phyloP scores from a whole-genome alignment of 2,113 vertebrate species.

The Erythrocercus mccallii region DNA sequence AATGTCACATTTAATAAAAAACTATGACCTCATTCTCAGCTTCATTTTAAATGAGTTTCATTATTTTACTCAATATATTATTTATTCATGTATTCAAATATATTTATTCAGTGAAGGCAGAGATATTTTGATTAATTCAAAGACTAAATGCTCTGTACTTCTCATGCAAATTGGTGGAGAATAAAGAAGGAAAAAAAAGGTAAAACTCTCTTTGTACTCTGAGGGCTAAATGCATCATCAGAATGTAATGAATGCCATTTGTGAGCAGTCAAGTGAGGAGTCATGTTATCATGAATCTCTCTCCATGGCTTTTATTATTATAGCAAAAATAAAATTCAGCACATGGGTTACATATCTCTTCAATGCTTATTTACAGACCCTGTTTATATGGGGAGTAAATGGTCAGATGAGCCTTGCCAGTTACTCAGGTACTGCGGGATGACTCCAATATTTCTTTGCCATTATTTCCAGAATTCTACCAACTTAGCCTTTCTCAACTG shows the following conservation, averaged over 20 bases:
- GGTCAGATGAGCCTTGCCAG: neutral
- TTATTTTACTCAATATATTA: slow-evolving; percentile 44
- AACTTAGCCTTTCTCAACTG: neutral
- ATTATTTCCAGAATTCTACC: neutral
- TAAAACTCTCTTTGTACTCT: neutral
- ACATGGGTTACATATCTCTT: neutral
- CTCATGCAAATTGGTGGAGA: slow-evolving; percentile 15
- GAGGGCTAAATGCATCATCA: slow-evolving; percentile 20
- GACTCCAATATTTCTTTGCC: neutral
- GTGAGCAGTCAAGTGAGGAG: neutral
- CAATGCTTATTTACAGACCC: neutral
- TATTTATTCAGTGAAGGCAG: slow-evolving; percentile 34
- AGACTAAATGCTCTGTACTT: slow-evolving; percentile 33
- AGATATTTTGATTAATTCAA: slow-evolving; percentile 56
- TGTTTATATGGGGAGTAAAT: neutral
- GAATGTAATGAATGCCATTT: neutral
- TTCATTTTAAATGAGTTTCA: slow-evolving; percentile 31
- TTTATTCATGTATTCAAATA: slow-evolving; percentile 47
- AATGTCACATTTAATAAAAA: slow-evolving; percentile 54
- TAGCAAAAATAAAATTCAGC: slow-evolving; percentile 17
- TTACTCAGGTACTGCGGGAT: neutral
- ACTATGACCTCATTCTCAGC: slow-evolving; percentile 12
- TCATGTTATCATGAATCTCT: slow-evolving; percentile 33
- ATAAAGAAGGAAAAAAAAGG: neutral
- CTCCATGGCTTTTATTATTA: slow-evolving; percentile 10